These are phyloP conservation scores for Daphoenositta chrysoptera DNA, from an alignment of 2,113 vertebrate genomes.

Conservation along the genomic window DNA sequence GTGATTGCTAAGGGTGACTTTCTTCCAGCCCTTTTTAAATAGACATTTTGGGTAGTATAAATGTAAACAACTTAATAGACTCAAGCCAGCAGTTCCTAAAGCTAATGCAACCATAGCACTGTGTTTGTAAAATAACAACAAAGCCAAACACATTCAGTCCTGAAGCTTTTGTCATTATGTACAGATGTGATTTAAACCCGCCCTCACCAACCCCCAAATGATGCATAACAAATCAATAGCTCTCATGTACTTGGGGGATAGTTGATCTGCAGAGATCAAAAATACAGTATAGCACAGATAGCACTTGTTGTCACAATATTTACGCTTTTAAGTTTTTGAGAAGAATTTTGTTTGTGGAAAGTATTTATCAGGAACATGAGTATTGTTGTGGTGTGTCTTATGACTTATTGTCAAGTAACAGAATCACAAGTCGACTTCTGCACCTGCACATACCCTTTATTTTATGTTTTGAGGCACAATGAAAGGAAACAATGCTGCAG, in stretches of 20 bases:
- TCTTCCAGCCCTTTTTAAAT: conserved; percentile 3
- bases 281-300: not conserved
- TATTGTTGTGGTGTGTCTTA: not conserved
- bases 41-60: not conserved
- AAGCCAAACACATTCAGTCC: not conserved
- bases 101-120: not conserved
- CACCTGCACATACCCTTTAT: conserved; percentile 44
- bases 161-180: not conserved
- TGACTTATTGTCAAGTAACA: conserved; percentile 21
- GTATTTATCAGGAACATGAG: not conserved
- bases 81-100: conserved; percentile 9
- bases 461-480: conserved; percentile 41
- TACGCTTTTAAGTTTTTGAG: not conserved
- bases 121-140: not conserved
- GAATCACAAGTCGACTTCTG: not conserved
- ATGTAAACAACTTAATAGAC: conserved; percentile 21
- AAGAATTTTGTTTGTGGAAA: not conserved
- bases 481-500: conserved; percentile 41
- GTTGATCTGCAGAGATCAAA: not conserved
- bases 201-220: fast-evolving
- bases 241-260: not conserved
- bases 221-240: not conserved
- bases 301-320: not conserved
- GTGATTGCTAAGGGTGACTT: conserved; percentile 25
- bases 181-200: not conserved